phyloP scores from a whole-genome alignment of 2,888 invertebrate genomes.

The Tetragnatha montana region DNA sequence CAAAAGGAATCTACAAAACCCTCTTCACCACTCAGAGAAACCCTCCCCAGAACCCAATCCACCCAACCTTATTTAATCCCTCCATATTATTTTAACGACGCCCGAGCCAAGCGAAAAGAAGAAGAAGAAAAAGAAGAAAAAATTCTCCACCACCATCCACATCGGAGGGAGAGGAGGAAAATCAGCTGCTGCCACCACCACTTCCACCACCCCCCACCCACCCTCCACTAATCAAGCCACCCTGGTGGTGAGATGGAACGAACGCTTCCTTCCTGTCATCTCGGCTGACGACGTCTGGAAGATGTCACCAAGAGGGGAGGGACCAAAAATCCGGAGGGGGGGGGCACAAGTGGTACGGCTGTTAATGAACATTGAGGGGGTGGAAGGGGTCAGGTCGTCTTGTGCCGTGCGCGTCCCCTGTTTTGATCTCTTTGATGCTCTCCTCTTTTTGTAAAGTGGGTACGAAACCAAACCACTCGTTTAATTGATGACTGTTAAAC shows the following conservation, averaged over 20 bases:
- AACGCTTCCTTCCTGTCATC: constrained; percentile 55
- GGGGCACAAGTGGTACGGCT: no score
- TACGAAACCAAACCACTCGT: constrained; percentile 62
- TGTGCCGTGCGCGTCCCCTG: constrained; percentile 20
- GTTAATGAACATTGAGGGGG: no score
- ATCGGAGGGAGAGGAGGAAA: background rate
- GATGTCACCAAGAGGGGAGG: constrained; percentile 15
- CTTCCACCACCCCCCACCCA: background rate
- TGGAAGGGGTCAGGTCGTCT: background rate
- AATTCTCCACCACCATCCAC: background rate
- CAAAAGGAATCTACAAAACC: no score
- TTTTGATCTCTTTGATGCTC: constrained; percentile 49
- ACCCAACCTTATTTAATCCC: no score
- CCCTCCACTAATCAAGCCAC: constrained; percentile 63
- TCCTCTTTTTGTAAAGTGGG: constrained; percentile 14
- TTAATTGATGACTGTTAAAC: constrained; percentile 68
- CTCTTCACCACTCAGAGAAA: no score
- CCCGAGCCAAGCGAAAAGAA: constrained; percentile 7
- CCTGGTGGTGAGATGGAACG: constrained; percentile 37
- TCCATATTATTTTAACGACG: no score
- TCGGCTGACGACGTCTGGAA: constrained; percentile 57
- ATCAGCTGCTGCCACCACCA: no score
- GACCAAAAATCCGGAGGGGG: background rate
- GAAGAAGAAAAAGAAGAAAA: constrained; percentile 9
- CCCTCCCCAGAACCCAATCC: no score